Percentiles rank a stretch among this genome's conserved stretches.
These are phyloP conservation scores for Lochmaea capreae DNA, from an alignment of 2,888 invertebrate species.

Conservation along the genomic window DNA sequence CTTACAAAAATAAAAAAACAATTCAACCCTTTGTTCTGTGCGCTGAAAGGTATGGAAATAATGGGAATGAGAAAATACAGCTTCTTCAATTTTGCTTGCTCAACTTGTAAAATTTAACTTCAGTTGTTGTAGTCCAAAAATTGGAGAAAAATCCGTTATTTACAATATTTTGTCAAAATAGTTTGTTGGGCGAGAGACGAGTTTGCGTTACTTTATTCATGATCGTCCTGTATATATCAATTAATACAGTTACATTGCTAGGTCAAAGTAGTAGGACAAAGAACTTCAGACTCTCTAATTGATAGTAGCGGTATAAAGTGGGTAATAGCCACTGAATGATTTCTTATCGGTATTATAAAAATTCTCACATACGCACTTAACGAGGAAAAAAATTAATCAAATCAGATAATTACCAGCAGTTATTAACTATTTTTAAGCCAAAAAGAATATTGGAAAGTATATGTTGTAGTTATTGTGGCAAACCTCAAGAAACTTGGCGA, in stretches of 20 bases:
- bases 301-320: background rate
- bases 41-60: no score
- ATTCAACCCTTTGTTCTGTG: no score
- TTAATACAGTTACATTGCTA: constrained; percentile 1
- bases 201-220: background rate
- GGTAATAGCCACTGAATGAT: background rate
- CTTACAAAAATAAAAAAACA: no score
- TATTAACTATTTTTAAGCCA: background rate
- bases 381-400: background rate
- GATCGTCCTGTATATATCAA: background rate
- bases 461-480: background rate
- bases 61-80: no score
- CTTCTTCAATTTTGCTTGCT: no score
- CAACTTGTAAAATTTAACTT: no score
- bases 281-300: background rate
- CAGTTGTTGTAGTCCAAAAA: no score
- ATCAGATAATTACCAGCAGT: background rate
- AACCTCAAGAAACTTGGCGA: background rate
- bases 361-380: background rate
- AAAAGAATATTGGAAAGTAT: background rate
- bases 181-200: background rate
- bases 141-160: no score
- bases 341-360: constrained; percentile 2
- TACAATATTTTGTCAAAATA: no score
- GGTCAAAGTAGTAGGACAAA: background rate